Conservation (phyloP, 2,888 invertebrate species). For the Elegia similella region DNA sequence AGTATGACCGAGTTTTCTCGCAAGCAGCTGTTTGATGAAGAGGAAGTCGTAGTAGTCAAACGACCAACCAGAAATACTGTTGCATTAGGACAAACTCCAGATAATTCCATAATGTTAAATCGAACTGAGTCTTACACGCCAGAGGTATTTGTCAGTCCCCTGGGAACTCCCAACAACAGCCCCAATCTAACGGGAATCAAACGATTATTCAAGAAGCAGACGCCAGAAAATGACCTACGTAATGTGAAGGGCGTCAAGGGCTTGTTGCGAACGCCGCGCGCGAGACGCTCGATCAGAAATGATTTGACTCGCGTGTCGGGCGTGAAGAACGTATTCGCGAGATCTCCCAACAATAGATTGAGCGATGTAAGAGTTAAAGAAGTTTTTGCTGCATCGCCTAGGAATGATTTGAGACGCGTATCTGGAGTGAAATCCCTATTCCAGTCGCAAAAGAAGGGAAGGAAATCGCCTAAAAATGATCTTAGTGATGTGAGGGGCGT, state of each 20-base stretch:
- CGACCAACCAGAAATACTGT: constrained; percentile 42
- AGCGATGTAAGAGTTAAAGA: constrained; percentile 60
- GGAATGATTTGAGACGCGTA: constrained; percentile 43
- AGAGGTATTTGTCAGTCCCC: constrained; percentile 59
- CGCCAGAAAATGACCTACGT: constrained; percentile 50
- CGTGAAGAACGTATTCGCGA: constrained; percentile 57
- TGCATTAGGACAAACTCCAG: constrained; percentile 38
- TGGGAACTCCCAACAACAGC: constrained; percentile 47
- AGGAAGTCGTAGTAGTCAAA: constrained; percentile 32
- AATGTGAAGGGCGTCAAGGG: constrained; percentile 48
- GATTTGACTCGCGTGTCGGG: constrained; percentile 64
- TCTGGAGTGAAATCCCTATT: constrained; percentile 46
- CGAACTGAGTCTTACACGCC: constrained; percentile 46
- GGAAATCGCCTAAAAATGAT: constrained; percentile 53
- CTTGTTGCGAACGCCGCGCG: constrained; percentile 45
- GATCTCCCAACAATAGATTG: constrained; percentile 54
- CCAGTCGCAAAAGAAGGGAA: constrained; percentile 29
- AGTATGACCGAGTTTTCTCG: constrained; percentile 71
- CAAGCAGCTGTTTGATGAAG: constrained; percentile 49
- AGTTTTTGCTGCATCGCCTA: constrained; percentile 44
- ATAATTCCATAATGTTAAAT: constrained; percentile 38
- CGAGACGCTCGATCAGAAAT: constrained; percentile 50
- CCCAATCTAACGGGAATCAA: constrained; percentile 50
- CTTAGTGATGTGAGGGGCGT: constrained; percentile 62
- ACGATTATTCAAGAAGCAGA: constrained; percentile 44